Conservation (phyloP, 2,113 vertebrate genomes). For the Dryoscopus gambensis region DNA sequence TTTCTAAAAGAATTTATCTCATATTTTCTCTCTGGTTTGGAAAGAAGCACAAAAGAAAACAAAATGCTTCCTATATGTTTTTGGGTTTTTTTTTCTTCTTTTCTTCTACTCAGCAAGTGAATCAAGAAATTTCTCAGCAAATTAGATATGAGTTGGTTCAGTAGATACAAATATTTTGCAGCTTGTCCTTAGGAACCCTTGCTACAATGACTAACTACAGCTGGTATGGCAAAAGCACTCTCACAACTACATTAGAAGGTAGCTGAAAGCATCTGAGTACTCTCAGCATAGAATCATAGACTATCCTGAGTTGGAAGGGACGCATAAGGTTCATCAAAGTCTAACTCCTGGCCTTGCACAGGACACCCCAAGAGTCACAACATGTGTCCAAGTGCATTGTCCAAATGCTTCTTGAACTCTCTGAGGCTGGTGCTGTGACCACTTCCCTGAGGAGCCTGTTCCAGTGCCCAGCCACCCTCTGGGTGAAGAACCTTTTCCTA, state of each 20-base stretch:
- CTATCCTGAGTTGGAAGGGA: neutral
- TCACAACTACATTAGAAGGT: neutral
- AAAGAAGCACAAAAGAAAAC: neutral
- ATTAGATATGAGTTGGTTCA: neutral
- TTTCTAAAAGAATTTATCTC: neutral
- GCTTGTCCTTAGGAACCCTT: neutral
- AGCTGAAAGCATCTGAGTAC: neutral
- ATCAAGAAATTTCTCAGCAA: neutral
- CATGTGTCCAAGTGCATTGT: accelerated
- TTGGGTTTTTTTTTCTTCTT: neutral
- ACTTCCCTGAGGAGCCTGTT: neutral
- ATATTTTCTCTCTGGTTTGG: neutral
- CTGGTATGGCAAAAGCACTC: neutral
- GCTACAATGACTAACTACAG: neutral
- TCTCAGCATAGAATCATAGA: neutral
- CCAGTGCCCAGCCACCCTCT: accelerated
- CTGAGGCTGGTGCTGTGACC: neutral
- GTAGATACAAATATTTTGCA: neutral
- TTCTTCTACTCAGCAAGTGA: neutral
- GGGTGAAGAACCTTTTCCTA: neutral
- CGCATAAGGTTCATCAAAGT: accelerated
- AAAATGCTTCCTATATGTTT: neutral
- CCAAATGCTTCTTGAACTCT: accelerated
- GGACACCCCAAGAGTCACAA: neutral
- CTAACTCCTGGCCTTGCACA: neutral